Conservation (phyloP, 2,797 vertebrate species). For the Meda fulgida region DNA sequence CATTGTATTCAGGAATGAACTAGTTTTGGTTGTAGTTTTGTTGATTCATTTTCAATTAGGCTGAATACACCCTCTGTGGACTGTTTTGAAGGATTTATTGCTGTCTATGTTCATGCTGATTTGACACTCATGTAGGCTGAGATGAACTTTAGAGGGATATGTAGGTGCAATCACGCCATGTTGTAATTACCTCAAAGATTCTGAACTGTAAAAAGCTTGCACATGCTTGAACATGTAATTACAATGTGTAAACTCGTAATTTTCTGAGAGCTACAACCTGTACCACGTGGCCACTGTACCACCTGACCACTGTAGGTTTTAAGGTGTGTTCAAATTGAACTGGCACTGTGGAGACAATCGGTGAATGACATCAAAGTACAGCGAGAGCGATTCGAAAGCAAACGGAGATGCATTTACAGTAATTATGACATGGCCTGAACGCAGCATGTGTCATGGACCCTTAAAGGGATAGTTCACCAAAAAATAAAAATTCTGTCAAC, state of each 20-base stretch:
- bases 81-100: not conserved
- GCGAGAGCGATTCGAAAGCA: no score
- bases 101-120: constrained; percentile 23
- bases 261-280: not conserved
- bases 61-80: not conserved
- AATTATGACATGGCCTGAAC: no score
- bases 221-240: not conserved
- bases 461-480: no score
- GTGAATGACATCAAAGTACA: no score
- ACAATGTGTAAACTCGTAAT: not conserved
- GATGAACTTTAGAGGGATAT: constrained; percentile 20
- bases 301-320: not conserved
- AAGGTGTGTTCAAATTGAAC: not conserved
- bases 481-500: no score
- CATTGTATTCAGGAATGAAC: not conserved
- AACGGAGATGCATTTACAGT: no score
- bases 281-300: not conserved
- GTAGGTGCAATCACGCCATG: not conserved
- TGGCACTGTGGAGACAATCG: no score
- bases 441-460: no score
- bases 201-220: not conserved
- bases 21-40: constrained; percentile 14
- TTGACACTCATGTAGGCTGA: constrained; percentile 38
- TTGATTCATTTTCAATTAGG: not conserved
- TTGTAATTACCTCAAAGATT: no score